A percentile compares a stretch with the other conserved stretches of the same genome.
Conservation (phyloP, 2,797 vertebrate species). For the Sarcophilus harrisii region DNA sequence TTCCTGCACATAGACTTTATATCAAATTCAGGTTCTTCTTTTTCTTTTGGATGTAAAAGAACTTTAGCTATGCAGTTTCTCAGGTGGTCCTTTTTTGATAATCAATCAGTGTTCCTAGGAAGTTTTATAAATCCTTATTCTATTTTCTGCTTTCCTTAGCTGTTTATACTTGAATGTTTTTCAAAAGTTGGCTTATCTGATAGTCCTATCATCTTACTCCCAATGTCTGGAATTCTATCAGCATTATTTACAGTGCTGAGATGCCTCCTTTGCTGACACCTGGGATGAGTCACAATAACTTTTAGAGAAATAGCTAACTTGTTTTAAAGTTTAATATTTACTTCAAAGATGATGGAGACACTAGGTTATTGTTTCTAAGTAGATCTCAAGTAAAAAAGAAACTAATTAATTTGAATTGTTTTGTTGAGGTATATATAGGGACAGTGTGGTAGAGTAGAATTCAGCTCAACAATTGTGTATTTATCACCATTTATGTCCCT, state of each 20-base stretch:
- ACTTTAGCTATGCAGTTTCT: conserved; percentile 39
- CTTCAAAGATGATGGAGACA: conserved; percentile 69
- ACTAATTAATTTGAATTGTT: background rate
- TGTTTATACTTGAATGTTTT: conserved; percentile 68
- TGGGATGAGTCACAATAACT: conserved; percentile 71
- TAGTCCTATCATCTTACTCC: conserved; percentile 73
- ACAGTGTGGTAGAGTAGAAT: background rate
- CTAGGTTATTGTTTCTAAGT: conserved; percentile 27
- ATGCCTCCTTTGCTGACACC: conserved; percentile 66
- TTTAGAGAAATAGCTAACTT: conserved; percentile 70
- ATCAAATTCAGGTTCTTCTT: conserved; percentile 43
- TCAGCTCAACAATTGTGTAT: background rate
- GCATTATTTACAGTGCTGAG: conserved; percentile 71
- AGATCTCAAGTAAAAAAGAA: conserved; percentile 56
- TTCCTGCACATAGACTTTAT: conserved; percentile 74
- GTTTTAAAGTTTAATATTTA: conserved; percentile 76
- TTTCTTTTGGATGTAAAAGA: conserved; percentile 55
- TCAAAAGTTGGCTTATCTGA: conserved; percentile 75
- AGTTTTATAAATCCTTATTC: conserved; percentile 62
- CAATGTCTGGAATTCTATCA: conserved; percentile 64
- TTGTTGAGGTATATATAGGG: background rate
- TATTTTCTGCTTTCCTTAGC: conserved; percentile 61
- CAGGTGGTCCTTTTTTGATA: conserved; percentile 52
- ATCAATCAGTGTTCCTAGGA: conserved; percentile 52
- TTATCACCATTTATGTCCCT: background rate